Evolutionary conservation across 2,113 vertebrate species (phyloP), one percentile per base, ranked within the genome.

Genomic region (Eurypyga helias): DNA sequence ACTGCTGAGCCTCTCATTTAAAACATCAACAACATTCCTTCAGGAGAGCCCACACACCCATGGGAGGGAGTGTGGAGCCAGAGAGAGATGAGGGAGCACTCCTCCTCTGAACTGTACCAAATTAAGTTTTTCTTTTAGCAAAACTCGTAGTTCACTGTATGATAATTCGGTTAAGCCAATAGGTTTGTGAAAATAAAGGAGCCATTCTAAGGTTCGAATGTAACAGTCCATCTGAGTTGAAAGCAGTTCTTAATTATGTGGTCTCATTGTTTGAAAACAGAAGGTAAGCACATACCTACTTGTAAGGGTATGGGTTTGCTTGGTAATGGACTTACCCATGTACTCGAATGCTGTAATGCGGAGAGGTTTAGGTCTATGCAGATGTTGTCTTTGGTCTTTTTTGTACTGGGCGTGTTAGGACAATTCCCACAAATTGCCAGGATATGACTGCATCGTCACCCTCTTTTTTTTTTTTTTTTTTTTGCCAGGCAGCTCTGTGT

Each of bases 371-470:
- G 25, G 8, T 43, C 33, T 11, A 0, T 0, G 0, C 38, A 67
- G 34, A 33, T 36, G 51, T 12, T 52, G 90, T 41, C 78, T 57
- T 54, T 46, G 55, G 48, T 24, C 73, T 58, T 61, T 73, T 78
- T 49, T 75, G 26, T 81, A 48, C 73, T 52, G 54, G 26, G 21
- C 6, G 2, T 85, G 38, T 36, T 55, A 19, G 45, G 79, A 65
- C 51, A 71, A 13, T 93, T 89, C 57, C 72, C 80, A 87, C 71
- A 93, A 89, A 82, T 43, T 85, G 45, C 34, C 93, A 95, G 93
- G 93, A 84, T 84, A 48, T 93, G 90, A 94, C 52, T 61, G 34
- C 73, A 48, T 54, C 45, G 34, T 72, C 61, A 36, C 29, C 24
- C 17, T 51, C 5, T 55, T 31, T 26, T 51, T 64, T 36, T 25